Evolutionary conservation across 1,140 invertebrate genomes (phyloP), one percentile per base, ranked within the genome.

Genomic region (Drosophila leontia): DNA sequence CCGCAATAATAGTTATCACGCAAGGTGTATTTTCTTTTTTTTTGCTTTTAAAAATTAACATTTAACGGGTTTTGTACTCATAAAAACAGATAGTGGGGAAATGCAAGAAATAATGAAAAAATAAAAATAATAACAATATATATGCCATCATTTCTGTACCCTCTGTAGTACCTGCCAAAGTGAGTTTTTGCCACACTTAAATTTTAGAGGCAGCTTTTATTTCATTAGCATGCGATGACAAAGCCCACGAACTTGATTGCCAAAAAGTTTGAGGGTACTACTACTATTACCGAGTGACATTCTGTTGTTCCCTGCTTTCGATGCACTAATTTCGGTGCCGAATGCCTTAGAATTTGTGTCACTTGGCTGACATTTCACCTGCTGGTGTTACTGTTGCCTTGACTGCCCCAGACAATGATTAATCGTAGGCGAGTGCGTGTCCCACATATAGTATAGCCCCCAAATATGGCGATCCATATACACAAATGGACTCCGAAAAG

Each of bases 401-500:
- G 13, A 26, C 53, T 79, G 77, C 50, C 67, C 41, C 39, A 65
- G 77, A 68, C 75, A 82, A 75, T 88, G 84, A 88, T 88, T 90
- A 88, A 88, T 84, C 48, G 69, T 57, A 50, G 26, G 70, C 60
- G 58, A 47, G 55, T 72, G 70, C 72, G 61, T 78, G 74, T 67
- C 47, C 45, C 70, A 44, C 45, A 74, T 72, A 39, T 39, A 57
- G 58, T 34, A 37, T 45, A 37, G n/a, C 19, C 13, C 13, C 23
- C 47, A 17, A 12, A 56, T 57, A 57, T 12, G 32, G 11, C 29
- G 13, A 35, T 35, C 29, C 45, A 32, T 32, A 63, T 56, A 64
- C 55, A 70, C 61, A 65, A 72, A 55, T 59, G 64, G 80, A 84
- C 76, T 75, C 72, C 74, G 51, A 74, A 88, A 87, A 87, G 84